Evolutionary conservation across 35 echinoderm and acorn worm species (phyloP).

Genomic region (Holothuria glaberrima): DNA sequence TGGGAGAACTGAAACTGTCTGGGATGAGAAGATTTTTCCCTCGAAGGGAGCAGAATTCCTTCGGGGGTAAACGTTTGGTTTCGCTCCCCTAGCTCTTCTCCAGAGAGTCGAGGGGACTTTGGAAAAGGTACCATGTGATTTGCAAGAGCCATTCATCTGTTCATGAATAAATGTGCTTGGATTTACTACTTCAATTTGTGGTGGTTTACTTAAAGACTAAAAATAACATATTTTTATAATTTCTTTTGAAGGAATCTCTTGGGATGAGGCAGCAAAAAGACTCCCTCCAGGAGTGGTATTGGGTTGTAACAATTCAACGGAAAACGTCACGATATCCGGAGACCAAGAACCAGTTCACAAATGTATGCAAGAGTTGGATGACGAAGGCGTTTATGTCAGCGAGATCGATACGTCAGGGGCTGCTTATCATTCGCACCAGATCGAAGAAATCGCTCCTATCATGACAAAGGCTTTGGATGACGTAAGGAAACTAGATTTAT

Average conservation of each 20-base stretch:
- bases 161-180: no score
- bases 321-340: conserved; percentile 92
- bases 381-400: conserved; percentile 74
- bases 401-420: conserved; percentile 77
- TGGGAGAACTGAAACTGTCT: no score
- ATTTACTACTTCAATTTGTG: no score
- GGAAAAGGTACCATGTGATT: no score
- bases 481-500: conserved; percentile 37
- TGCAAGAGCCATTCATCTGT: no score
- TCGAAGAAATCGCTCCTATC: conserved; percentile 70
- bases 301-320: conserved; percentile 85
- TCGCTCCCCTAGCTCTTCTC: no score
- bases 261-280: conserved; percentile 75
- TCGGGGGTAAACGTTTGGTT: no score
- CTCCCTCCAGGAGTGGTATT: conserved; percentile 70
- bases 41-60: no score
- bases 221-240: not conserved
- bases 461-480: conserved; percentile 70
- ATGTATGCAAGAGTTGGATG: conserved; percentile 70
- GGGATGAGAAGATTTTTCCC: no score
- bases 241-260: conserved; percentile 68
- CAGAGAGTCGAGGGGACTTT: no score
- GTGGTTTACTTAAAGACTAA: no score
- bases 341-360: conserved; percentile 56
- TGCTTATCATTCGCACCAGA: conserved; percentile 84